A percentile compares a stretch with the other conserved stretches of the same genome.
phyloP scores from a whole-genome alignment of 2,888 invertebrate genomes.

The Agonopterix heracliana region DNA sequence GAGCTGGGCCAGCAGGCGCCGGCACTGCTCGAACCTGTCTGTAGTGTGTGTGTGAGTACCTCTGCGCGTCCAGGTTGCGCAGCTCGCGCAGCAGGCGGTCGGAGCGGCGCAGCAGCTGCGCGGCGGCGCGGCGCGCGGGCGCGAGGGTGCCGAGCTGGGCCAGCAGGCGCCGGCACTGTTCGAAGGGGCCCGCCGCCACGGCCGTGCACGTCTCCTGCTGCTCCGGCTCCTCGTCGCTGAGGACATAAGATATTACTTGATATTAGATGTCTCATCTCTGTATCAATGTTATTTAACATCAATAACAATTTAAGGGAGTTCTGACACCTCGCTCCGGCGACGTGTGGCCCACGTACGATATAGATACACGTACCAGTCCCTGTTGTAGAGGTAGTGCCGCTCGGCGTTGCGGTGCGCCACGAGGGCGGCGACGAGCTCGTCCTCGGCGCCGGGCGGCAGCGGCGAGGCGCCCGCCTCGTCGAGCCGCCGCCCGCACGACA shows the following conservation, averaged over 20 bases:
- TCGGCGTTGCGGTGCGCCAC: conserved; percentile 91
- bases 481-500: conserved; percentile 81
- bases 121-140: conserved; percentile 89
- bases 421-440: conserved; percentile 89
- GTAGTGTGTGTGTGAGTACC: conserved; percentile 42
- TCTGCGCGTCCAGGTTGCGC: conserved; percentile 93
- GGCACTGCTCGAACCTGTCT: conserved; percentile 84
- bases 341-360: neutral
- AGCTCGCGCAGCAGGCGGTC: conserved; percentile 93
- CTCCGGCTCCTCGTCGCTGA: conserved; percentile 62
- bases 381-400: conserved; percentile 79
- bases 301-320: too few relatives aligned
- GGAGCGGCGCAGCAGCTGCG: conserved; percentile 91
- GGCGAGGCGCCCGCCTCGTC: conserved; percentile 88
- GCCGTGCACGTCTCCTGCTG: conserved; percentile 20
- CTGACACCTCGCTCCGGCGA: neutral
- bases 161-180: conserved; percentile 91
- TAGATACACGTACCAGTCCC: conserved; percentile 37
- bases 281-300: too few relatives aligned
- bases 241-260: neutral
- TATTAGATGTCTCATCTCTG: too few relatives aligned
- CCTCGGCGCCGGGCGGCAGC: conserved; percentile 85
- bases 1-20: conserved; percentile 92
- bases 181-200: conserved; percentile 79
- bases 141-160: conserved; percentile 93